These are phyloP conservation scores for Anguilla anguilla DNA, from an alignment of 2,797 vertebrate genomes.

Conservation along the genomic window DNA sequence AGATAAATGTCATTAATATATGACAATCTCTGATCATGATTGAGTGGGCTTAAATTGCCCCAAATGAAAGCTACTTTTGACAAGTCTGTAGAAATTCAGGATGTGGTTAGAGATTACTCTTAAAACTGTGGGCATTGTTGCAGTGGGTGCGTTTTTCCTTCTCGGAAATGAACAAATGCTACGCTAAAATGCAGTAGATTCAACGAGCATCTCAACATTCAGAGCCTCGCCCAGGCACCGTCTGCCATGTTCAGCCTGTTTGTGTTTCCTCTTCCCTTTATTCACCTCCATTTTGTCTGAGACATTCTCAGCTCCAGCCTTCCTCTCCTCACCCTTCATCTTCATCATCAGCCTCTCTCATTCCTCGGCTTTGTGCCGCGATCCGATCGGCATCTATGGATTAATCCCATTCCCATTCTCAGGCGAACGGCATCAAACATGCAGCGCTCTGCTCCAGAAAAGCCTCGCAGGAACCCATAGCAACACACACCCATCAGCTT, in stretches of 20 bases:
- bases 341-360: not conserved
- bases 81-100: not conserved
- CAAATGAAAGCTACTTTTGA: not conserved
- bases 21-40: constrained; percentile 10
- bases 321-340: not conserved
- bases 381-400: not conserved
- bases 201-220: not conserved
- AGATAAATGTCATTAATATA: constrained; percentile 17
- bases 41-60: not conserved
- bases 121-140: not conserved
- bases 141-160: not conserved
- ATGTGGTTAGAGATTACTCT: not conserved
- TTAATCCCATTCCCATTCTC: not conserved
- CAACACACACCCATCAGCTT: not conserved
- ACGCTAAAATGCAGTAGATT: not conserved
- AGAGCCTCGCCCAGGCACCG: not conserved
- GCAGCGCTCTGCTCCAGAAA: not conserved
- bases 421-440: not conserved
- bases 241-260: not conserved
- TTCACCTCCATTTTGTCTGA: not conserved
- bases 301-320: not conserved
- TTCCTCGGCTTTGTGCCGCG: not conserved
- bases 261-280: not conserved
- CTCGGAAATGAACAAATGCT: not conserved
- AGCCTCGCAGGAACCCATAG: not conserved